Evolutionary conservation across 1,140 invertebrate genomes (phyloP).

Genomic region (Platyura marginata): DNA sequence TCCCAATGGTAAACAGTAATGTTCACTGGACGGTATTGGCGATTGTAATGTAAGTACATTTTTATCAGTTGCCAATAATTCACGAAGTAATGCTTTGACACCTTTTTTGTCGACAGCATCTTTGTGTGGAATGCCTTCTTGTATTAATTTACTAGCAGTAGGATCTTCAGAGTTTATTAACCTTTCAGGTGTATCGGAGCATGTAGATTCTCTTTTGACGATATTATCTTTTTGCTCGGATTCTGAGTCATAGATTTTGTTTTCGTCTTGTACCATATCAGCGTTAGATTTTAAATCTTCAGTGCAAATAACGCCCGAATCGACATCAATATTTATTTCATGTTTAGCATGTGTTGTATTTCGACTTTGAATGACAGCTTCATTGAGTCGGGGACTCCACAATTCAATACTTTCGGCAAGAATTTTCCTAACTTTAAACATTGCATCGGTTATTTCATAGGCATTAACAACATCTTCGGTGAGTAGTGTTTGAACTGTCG

Average conservation of each 20-base stretch:
- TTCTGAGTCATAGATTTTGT: neutral
- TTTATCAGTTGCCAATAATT: slow-evolving; percentile 35
- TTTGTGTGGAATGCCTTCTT: neutral
- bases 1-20: slow-evolving; percentile 36
- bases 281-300: slow-evolving; percentile 14
- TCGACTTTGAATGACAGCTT: slow-evolving; percentile 10
- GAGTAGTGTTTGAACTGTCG: slow-evolving; percentile 42
- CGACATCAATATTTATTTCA: slow-evolving; percentile 5
- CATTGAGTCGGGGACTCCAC: slow-evolving; percentile 16
- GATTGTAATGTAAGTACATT: slow-evolving; percentile 29
- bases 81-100: slow-evolving; percentile 50
- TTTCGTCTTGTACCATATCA: neutral
- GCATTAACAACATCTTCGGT: slow-evolving; percentile 18
- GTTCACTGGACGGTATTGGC: slow-evolving; percentile 42
- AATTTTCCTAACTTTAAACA: slow-evolving; percentile 14
- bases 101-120: slow-evolving; percentile 34
- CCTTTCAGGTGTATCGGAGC: neutral
- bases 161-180: neutral
- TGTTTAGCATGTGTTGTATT: neutral
- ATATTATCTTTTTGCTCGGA: no score
- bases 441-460: slow-evolving; percentile 17
- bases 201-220: no score
- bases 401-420: slow-evolving; percentile 21
- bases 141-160: neutral
- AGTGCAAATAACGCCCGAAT: slow-evolving; percentile 18